A percentile compares a stretch with the other conserved stretches of the same genome.
phyloP scores from a whole-genome alignment of 2,113 vertebrate species.

The Trichomycterus rosablanca region DNA sequence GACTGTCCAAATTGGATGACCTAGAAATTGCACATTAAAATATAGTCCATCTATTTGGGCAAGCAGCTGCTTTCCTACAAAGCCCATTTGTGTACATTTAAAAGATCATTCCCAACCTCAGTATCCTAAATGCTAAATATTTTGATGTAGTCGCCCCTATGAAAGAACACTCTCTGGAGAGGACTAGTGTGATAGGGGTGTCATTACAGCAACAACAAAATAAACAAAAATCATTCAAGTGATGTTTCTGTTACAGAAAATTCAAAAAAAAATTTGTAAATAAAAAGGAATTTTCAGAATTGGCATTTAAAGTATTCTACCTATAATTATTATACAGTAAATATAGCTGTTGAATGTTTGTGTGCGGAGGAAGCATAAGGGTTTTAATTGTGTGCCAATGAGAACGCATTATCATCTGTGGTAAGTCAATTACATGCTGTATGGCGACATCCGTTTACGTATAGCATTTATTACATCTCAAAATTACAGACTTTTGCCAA shows the following conservation, averaged over 20 bases:
- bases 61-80: constrained; percentile 56
- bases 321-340: too few relatives aligned
- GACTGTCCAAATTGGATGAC: not conserved
- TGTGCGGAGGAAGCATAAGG: too few relatives aligned
- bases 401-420: too few relatives aligned
- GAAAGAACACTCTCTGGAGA: constrained; percentile 52
- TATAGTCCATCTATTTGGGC: constrained; percentile 60
- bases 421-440: constrained; percentile 36
- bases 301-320: too few relatives aligned
- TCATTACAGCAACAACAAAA: constrained; percentile 41
- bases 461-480: not conserved
- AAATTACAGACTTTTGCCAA: constrained; percentile 19
- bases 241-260: too few relatives aligned
- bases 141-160: too few relatives aligned
- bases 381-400: too few relatives aligned
- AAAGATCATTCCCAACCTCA: constrained; percentile 42
- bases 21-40: constrained; percentile 42
- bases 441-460: constrained; percentile 38
- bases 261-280: too few relatives aligned
- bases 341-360: too few relatives aligned
- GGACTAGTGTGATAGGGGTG: constrained; percentile 46
- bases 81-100: too few relatives aligned
- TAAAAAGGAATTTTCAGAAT: too few relatives aligned
- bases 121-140: constrained; percentile 55
- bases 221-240: constrained; percentile 16